phyloP scores from a whole-genome alignment of 2,113 vertebrate genomes.

The human (Homo sapiens) region GRCh38 chr12:20535501-20536000 shows the following conservation, averaged over 20 bases:
- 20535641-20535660: background rate
- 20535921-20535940: slow-evolving; percentile 3
- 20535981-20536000: slow-evolving; percentile 38
- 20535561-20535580: background rate
- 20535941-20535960: slow-evolving; percentile 50
- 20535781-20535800: background rate
- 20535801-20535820: background rate
- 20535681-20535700: background rate
- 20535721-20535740: background rate
- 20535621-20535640: background rate
- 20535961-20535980: slow-evolving; percentile 12
- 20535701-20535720: background rate
- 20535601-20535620: background rate
- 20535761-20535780: background rate
- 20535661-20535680: background rate
- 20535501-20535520: background rate
- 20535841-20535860: background rate
- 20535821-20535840: background rate
- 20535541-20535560: background rate
- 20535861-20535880: background rate
- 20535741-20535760: background rate
- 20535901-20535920: background rate
- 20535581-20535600: background rate
- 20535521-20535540: background rate
- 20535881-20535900: background rate